Conservation (phyloP, 2,797 vertebrate genomes). For the Tarsius wallacei region DNA sequence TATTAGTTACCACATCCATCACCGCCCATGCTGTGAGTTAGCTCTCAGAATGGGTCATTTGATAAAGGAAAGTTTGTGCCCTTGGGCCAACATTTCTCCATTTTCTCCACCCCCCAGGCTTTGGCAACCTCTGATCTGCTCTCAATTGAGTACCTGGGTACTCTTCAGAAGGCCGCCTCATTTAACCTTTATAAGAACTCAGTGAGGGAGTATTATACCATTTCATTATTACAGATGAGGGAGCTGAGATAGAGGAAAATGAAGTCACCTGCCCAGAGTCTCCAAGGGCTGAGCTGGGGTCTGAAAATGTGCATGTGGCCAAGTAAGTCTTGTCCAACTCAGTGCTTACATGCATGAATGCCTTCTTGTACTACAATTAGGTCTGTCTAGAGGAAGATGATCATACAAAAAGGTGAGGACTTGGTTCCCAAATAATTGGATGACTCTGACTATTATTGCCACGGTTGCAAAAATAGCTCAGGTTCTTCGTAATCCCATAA, state of each 20-base stretch:
- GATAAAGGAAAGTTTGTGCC: not conserved
- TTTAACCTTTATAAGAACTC: not conserved
- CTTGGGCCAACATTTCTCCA: not conserved
- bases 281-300: not conserved
- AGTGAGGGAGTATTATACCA: not conserved
- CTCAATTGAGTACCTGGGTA: not conserved
- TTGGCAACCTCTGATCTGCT: not conserved
- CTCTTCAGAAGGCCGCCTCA: not conserved
- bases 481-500: slow-evolving; percentile 13
- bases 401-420: not conserved
- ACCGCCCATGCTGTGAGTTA: not conserved
- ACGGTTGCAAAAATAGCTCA: not conserved
- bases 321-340: not conserved
- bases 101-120: too few relatives aligned
- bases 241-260: slow-evolving; percentile 12
- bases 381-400: not conserved
- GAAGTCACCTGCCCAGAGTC: not conserved
- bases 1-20: not conserved
- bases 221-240: not conserved
- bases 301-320: not conserved
- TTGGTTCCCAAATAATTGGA: not conserved
- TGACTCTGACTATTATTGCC: not conserved
- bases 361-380: not conserved
- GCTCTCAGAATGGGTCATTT: not conserved
- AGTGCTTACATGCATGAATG: accelerated